Evolutionary conservation across 1,140 invertebrate genomes (phyloP).

Genomic region (Dryas iulia): DNA sequence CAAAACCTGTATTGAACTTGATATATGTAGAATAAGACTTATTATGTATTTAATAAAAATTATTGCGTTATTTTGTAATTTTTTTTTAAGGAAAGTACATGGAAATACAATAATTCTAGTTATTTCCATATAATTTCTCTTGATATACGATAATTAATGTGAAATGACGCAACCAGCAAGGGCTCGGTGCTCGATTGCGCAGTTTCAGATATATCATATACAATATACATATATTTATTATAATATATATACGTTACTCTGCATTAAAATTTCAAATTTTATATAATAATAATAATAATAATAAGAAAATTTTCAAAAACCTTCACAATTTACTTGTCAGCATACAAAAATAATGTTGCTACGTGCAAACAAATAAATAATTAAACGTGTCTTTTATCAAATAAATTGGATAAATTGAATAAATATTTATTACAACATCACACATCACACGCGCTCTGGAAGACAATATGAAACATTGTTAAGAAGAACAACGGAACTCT

Average conservation of each 20-base stretch:
- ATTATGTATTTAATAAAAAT: constrained; percentile 44
- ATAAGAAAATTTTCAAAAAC: constrained; percentile 4
- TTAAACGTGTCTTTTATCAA: neutral
- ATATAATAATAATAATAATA: constrained; percentile 8
- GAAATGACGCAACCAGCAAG: constrained; percentile 58
- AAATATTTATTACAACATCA: constrained; percentile 30
- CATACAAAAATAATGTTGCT: constrained; percentile 2
- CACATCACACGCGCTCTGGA: constrained; percentile 72
- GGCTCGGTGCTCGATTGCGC: constrained; percentile 63
- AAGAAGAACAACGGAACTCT: constrained; percentile 31
- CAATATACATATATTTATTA: too few species aligned
- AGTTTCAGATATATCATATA: constrained; percentile 39
- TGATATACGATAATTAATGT: constrained; percentile 29
- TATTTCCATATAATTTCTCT: constrained; percentile 24
- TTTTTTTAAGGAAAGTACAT: constrained; percentile 29
- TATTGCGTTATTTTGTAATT: constrained; percentile 52
- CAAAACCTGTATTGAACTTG: constrained; percentile 49
- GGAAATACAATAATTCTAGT: constrained; percentile 13
- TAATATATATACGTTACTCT: constrained; percentile 47
- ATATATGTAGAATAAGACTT: constrained; percentile 38
- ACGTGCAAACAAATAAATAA: constrained; percentile 12
- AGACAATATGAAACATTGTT: constrained; percentile 67
- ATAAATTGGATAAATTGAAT: constrained; percentile 11
- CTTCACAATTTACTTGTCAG: neutral
- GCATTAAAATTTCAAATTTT: constrained; percentile 37